Base-by-base conservation (phyloP, 2,888 invertebrate genomes). In the Torymus texanus region DNA sequence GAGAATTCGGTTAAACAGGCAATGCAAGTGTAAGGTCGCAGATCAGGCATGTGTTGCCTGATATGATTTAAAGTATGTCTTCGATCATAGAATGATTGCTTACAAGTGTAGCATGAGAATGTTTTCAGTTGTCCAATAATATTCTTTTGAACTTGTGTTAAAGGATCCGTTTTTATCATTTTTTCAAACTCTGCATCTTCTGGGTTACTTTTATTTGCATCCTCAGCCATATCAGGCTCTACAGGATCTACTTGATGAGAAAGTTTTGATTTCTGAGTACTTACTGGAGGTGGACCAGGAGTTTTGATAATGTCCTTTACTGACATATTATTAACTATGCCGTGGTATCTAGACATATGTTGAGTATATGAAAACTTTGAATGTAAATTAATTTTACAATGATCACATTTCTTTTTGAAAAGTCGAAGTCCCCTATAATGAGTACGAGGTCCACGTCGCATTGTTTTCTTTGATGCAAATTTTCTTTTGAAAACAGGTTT, bases 101-200 rank as follows among this genome's bases (percentile, higher is more conserved):
- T 84, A 51, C 90, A 90, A 0, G 87, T 79, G 75, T 89, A 90
- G 75, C 90, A 90, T 0, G 88, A 88, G 68, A 87, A 90, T 0
- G 90, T 90, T 75, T 90, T 90, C 55, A 90, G 73, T 71, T 90
- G 90, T 51, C 89, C 87, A 72, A 90, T 90, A 53, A 90, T 88
- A n/a, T 86, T 88, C 50, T 88, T 87, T 71, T 90, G 90, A 21
- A 89, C 87, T n/a, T 87, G 86, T 0, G 88, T 89, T 10, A 90
- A 75, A 0, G 88, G 86, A 0, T 75, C 76, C 51, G 82, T 78
- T 62, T 75, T 78, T 41, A 82, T 76, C 82, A 82, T 78, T 16
- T 82, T 75, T 18, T 67, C 76, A 61, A 79, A 75, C 41, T 85
- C 84, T 24, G 82, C 83, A 2, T 84, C 84, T 11, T 83, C 82